Percentiles rank a stretch among this genome's conserved stretches.
These are phyloP conservation scores for Drosophila neotestacea DNA, from an alignment of 2,888 invertebrate genomes.

Conservation along the genomic window DNA sequence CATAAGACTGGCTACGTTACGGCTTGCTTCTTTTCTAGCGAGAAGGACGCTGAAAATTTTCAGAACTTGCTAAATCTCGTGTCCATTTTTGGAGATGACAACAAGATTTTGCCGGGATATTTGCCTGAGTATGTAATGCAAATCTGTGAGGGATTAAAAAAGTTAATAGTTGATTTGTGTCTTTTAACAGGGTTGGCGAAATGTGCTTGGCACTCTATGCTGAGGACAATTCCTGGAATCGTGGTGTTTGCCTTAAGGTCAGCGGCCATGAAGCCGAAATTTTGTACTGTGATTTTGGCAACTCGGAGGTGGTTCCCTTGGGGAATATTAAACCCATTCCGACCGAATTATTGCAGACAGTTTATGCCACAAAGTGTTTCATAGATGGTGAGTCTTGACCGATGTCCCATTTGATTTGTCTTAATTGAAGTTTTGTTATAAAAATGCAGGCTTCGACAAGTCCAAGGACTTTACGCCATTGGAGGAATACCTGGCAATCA, in stretches of 20 bases:
- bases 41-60: slow-evolving; percentile 11
- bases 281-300: slow-evolving; percentile 61
- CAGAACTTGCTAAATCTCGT: slow-evolving; percentile 18
- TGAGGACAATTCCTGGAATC: slow-evolving; percentile 65
- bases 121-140: slow-evolving; percentile 45
- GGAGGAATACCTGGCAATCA: slow-evolving; percentile 26
- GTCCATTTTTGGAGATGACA: slow-evolving; percentile 4
- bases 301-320: slow-evolving; percentile 36
- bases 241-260: slow-evolving; percentile 48
- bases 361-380: slow-evolving; percentile 56
- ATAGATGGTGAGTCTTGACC: slow-evolving; percentile 45
- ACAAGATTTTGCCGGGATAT: slow-evolving; percentile 31
- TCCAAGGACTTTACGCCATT: slow-evolving; percentile 36
- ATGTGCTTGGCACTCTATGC: slow-evolving; percentile 47
- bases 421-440: not conserved
- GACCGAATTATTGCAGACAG: not conserved
- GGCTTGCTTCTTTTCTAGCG: slow-evolving; percentile 33
- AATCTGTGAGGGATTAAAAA: not conserved
- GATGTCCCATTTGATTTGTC: not conserved
- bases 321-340: slow-evolving; percentile 49
- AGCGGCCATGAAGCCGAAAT: slow-evolving; percentile 23
- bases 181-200: slow-evolving; percentile 50
- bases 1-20: slow-evolving; percentile 41
- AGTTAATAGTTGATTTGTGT: not conserved
- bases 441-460: slow-evolving; percentile 50